Evolutionary conservation across 2,797 vertebrate genomes (phyloP).

Genomic region (Menidia menidia): DNA sequence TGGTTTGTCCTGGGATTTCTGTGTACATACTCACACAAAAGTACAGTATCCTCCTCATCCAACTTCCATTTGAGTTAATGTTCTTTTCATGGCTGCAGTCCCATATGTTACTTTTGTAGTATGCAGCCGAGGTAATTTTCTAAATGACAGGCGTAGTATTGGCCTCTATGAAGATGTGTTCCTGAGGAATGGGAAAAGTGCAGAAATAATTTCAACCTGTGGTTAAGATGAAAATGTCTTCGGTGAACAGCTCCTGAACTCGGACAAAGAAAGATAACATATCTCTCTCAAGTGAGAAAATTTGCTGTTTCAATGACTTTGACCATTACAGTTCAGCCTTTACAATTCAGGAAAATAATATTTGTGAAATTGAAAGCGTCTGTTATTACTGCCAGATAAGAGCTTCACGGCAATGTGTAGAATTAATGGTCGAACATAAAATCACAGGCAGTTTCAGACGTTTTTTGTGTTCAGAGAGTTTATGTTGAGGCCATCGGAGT

Average conservation of each 20-base stretch:
- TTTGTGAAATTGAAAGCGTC: not conserved
- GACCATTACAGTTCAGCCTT: not conserved
- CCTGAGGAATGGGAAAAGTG: no score
- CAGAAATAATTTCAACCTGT: not conserved
- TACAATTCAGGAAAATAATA: not conserved
- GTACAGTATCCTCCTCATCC: not conserved
- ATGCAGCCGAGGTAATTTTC: not conserved
- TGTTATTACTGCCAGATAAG: conserved; percentile 11
- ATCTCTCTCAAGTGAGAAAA: not conserved
- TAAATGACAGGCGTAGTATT: no score
- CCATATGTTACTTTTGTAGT: not conserved
- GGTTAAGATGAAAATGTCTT: not conserved
- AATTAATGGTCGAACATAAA: conserved; percentile 25
- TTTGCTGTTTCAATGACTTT: not conserved
- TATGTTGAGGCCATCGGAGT: conserved; percentile 36
- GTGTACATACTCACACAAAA: not conserved
- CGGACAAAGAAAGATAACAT: not conserved
- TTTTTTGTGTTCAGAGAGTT: conserved; percentile 36
- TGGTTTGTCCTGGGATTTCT: not conserved
- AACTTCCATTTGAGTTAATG: not conserved
- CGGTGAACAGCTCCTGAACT: not conserved
- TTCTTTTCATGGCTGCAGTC: not conserved
- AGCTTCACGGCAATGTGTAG: conserved; percentile 29
- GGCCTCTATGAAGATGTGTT: no score
- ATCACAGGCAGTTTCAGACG: not conserved